Evolutionary conservation across 2,113 vertebrate species (phyloP).

Genomic region (Lycaon pictus): DNA sequence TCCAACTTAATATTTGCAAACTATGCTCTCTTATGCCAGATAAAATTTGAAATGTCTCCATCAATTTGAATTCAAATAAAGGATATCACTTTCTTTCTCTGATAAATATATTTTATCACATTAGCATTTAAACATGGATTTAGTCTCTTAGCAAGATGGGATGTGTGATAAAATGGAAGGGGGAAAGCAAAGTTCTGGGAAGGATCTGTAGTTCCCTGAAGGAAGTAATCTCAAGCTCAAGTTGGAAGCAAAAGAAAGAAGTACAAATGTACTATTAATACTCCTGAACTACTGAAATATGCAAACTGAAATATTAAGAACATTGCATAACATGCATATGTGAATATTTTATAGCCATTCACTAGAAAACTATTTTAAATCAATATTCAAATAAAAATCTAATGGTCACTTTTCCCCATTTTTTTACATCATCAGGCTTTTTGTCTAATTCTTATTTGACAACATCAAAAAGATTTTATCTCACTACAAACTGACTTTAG

Average conservation of each 20-base stretch:
- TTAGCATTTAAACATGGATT: slow-evolving; percentile 57
- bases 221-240: slow-evolving; percentile 47
- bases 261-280: slow-evolving; percentile 22
- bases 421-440: neutral
- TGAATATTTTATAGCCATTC: slow-evolving; percentile 44
- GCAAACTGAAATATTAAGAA: slow-evolving; percentile 68
- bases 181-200: slow-evolving; percentile 58
- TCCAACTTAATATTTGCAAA: slow-evolving; percentile 54
- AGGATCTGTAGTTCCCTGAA: slow-evolving; percentile 35
- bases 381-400: neutral
- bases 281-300: slow-evolving; percentile 39
- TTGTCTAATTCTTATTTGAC: neutral
- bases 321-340: slow-evolving; percentile 11
- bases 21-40: slow-evolving; percentile 10
- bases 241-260: slow-evolving; percentile 47
- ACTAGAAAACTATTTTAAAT: slow-evolving; percentile 36
- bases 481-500: neutral
- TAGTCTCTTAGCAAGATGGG: slow-evolving; percentile 23
- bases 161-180: slow-evolving; percentile 65
- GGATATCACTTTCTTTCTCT: slow-evolving; percentile 60
- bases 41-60: slow-evolving; percentile 52
- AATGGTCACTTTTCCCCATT: neutral
- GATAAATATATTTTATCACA: slow-evolving; percentile 67
- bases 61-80: slow-evolving; percentile 65
- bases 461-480: neutral